A percentile compares a stretch with the other conserved stretches of the same genome.
phyloP scores from a whole-genome alignment of 2,797 vertebrate species.

The Telmatherina bonti region DNA sequence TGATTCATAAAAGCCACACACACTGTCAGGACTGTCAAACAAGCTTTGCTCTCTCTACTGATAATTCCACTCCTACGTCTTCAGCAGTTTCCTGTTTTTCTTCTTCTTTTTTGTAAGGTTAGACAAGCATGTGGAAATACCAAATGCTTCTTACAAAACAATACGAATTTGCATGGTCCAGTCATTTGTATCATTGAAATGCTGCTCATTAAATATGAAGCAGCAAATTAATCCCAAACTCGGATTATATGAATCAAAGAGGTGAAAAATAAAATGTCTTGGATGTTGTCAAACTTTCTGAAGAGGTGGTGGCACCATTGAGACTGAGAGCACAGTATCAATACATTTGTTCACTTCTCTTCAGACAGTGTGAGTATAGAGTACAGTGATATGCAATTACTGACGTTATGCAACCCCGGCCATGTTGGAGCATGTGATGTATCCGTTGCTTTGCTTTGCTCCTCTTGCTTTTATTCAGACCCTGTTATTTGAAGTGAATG shows the following conservation, averaged over 20 bases:
- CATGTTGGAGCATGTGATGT: slow-evolving; percentile 22
- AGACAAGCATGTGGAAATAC: slow-evolving; percentile 43
- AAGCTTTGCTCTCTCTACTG: slow-evolving; percentile 17
- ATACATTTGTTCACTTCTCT: slow-evolving; percentile 10
- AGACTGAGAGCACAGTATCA: slow-evolving; percentile 1
- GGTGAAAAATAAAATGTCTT: slow-evolving; percentile 31
- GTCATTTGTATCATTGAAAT: slow-evolving; percentile 57
- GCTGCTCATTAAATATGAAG: slow-evolving; percentile 48
- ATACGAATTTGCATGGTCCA: slow-evolving; percentile 44
- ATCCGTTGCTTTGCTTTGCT: slow-evolving; percentile 25
- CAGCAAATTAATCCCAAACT: slow-evolving; percentile 31
- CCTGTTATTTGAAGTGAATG: slow-evolving; percentile 49
- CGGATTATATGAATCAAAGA: slow-evolving; percentile 34
- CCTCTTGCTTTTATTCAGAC: slow-evolving; percentile 11
- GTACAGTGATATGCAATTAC: slow-evolving; percentile 3
- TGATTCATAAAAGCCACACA: slow-evolving; percentile 27
- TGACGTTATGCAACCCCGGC: slow-evolving; percentile 6
- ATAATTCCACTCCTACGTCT: slow-evolving; percentile 41
- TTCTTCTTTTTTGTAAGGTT: slow-evolving; percentile 57
- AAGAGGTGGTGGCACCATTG: neutral
- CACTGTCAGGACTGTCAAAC: slow-evolving; percentile 36
- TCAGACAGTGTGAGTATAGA: neutral
- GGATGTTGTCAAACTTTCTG: slow-evolving; percentile 13
- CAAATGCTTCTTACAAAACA: slow-evolving; percentile 54
- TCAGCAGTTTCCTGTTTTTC: slow-evolving; percentile 44